Conservation (phyloP, 2,888 invertebrate species). For the Amblyjoppa proteus region DNA sequence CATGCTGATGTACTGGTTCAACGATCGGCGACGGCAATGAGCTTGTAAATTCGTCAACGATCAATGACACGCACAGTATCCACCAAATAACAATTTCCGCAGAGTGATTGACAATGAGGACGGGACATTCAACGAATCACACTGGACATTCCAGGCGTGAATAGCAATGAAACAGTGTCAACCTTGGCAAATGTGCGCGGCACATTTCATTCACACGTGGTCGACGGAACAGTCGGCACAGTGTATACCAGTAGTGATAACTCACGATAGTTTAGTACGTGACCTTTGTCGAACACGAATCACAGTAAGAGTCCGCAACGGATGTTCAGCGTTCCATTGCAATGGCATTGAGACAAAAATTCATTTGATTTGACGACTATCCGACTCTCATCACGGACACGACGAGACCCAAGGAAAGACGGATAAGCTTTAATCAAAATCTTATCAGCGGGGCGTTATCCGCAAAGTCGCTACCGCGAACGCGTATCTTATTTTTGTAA, state of each 20-base stretch:
- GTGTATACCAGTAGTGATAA: constrained; percentile 18
- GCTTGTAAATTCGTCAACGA: constrained; percentile 14
- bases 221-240: constrained; percentile 18
- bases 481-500: neutral
- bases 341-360: constrained; percentile 1
- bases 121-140: constrained; percentile 47
- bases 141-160: constrained; percentile 36
- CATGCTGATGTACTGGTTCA: neutral
- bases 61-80: constrained; percentile 52
- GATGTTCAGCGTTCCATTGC: neutral
- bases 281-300: constrained; percentile 41
- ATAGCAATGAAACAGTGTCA: constrained; percentile 57
- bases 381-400: neutral
- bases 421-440: neutral
- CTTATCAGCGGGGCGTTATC: neutral
- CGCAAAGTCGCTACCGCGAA: neutral
- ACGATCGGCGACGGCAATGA: neutral
- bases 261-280: constrained; percentile 31
- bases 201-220: constrained; percentile 64
- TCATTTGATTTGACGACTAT: constrained; percentile 5
- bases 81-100: constrained; percentile 58
- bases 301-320: neutral
- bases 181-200: constrained; percentile 49
- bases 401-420: neutral
- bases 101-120: constrained; percentile 34